phyloP scores from a whole-genome alignment of 2,888 invertebrate species.

The Arrhopalites spinosus region DNA sequence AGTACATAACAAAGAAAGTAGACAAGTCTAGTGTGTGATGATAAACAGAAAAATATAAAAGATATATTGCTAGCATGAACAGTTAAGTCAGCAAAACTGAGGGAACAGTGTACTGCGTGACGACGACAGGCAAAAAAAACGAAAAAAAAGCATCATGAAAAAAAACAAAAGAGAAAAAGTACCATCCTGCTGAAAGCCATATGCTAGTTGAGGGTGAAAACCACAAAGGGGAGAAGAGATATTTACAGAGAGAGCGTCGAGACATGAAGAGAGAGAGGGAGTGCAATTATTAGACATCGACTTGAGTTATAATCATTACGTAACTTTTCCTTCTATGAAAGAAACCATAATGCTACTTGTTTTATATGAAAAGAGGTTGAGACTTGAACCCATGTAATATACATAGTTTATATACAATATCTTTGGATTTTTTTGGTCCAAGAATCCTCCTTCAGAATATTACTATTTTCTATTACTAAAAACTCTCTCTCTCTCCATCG shows the following conservation, averaged over 20 bases:
- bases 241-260: background rate
- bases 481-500: too few species aligned
- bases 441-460: background rate
- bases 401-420: background rate
- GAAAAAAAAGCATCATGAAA: too few species aligned
- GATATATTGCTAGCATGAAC: too few species aligned
- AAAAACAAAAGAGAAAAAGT: background rate
- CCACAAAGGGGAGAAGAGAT: background rate
- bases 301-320: conserved; percentile 6
- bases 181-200: background rate
- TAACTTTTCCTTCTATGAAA: background rate
- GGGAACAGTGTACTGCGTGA: too few species aligned
- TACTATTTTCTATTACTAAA: conserved; percentile 3
- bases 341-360: background rate
- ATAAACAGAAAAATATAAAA: too few species aligned
- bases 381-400: background rate
- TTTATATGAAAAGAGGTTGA: background rate
- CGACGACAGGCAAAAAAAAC: too few species aligned
- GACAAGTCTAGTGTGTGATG: too few species aligned
- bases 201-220: background rate
- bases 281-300: conserved; percentile 9
- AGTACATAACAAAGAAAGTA: too few species aligned
- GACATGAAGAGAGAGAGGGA: background rate
- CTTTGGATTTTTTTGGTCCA: background rate
- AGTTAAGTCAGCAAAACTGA: too few species aligned